Conservation (phyloP, 2,113 vertebrate genomes). For the Oryctolagus cuniculus region DNA sequence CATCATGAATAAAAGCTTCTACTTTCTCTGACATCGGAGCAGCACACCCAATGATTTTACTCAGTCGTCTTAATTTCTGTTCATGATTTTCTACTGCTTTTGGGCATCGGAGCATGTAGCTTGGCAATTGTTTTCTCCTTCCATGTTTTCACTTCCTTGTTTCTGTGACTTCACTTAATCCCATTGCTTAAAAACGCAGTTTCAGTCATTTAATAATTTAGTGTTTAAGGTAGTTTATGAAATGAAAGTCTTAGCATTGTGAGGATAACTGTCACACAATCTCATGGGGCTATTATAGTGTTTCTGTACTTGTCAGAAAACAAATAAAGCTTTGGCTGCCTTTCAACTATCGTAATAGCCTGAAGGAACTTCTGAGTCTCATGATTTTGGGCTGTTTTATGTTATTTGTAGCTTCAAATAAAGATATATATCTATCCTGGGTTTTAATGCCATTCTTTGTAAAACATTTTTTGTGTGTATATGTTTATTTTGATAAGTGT, state of each 20-base stretch:
- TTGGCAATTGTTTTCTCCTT: not conserved
- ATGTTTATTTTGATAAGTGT: not conserved
- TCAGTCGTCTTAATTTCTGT: not conserved
- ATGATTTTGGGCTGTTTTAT: constrained; percentile 43
- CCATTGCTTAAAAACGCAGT: not conserved
- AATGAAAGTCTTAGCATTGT: not conserved
- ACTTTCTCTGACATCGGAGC: not conserved
- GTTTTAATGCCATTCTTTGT: constrained; percentile 36
- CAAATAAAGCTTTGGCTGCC: constrained; percentile 20
- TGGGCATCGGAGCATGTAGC: not conserved
- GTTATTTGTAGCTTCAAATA: constrained; percentile 60
- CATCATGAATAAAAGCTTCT: not conserved
- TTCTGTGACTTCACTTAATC: constrained; percentile 21
- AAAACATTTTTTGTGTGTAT: not conserved
- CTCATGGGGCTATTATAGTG: not conserved
- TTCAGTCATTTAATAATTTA: constrained; percentile 45
- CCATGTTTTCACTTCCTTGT: not conserved
- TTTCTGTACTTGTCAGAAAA: constrained; percentile 51
- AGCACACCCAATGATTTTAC: not conserved
- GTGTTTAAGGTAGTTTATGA: constrained; percentile 30
- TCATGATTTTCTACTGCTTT: not conserved
- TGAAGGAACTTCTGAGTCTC: constrained; percentile 28
- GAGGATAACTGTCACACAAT: not conserved
- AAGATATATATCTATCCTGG: constrained; percentile 10
- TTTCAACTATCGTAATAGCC: constrained; percentile 46